Evolutionary conservation across 2,113 vertebrate genomes (phyloP), one percentile per base, ranked within the genome.

Genomic region (Ciconia stormi): DNA sequence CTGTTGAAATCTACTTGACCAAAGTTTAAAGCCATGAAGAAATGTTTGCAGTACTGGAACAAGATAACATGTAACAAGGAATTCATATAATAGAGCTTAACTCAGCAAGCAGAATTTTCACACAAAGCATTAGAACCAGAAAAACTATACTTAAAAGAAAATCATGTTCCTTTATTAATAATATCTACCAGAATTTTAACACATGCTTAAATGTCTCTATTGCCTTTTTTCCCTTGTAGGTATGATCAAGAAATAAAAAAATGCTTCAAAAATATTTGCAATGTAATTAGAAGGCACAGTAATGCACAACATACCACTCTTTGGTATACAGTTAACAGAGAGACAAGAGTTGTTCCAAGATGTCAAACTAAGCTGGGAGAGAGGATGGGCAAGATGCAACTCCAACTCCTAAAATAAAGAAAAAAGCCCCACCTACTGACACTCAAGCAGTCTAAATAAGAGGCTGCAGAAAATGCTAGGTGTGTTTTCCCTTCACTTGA

Each of bases 211-310:
- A 72, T 92, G 46, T 73, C 53, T 89, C 42, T 74, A 30, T 76
- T 83, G 47, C 20, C 32, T 83, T 61, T 96, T 89, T 94, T 36
- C 11, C n/a, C 30, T 86, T 84, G n/a, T 84, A 74, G 46, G 73
- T 47, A 92, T 80, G 34, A 85, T 55, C 8, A 82, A 71, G 82
- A 95, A 93, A 84, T 91, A 40, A 89, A 93, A 96, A 96, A 58
- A 29, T 21, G 58, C 65, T 97, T 95, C 13, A 89, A 82, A 96
- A 97, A 87, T 89, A 93, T 94, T 86, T 94, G 12, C 61, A 96
- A n/a, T 95, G 83, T 79, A 95, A 80, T 93, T 92, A 94, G 67
- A 21, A 86, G 34, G 42, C 23, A 79, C 86, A 82, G 58, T 18
- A 63, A 79, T 81, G 40, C 26, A 87, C 44, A 84, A 38, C 66